These are phyloP conservation scores for Parauchenoglanis punctatus DNA, from an alignment of 2,797 vertebrate genomes.

Conservation along the genomic window DNA sequence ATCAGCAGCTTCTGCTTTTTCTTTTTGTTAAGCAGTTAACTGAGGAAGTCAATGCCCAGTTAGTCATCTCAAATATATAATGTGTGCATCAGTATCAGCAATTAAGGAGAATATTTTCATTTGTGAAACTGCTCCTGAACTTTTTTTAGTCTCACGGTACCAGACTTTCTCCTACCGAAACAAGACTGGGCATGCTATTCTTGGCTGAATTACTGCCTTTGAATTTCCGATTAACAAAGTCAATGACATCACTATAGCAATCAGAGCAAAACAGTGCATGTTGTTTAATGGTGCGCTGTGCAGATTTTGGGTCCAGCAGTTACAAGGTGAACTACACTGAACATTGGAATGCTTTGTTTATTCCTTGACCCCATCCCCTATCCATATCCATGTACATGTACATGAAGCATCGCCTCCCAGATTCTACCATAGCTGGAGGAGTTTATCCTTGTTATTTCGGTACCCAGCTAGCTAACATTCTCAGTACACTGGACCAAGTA, in stretches of 20 bases:
- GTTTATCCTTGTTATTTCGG: neutral
- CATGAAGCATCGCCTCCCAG: neutral
- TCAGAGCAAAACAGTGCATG: neutral
- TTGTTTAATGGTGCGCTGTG: neutral
- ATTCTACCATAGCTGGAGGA: neutral
- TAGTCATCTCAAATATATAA: neutral
- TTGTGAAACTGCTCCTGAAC: neutral
- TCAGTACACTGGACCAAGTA: neutral
- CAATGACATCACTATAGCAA: neutral
- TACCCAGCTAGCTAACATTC: neutral
- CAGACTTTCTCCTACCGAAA: neutral
- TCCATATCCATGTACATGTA: neutral
- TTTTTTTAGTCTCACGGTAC: neutral
- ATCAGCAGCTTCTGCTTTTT: conserved; percentile 21
- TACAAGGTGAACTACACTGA: neutral
- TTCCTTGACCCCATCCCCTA: no score
- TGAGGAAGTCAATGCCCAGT: conserved; percentile 7
- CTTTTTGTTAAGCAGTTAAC: conserved; percentile 10
- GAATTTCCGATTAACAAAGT: neutral
- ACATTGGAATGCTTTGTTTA: neutral
- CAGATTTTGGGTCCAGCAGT: neutral
- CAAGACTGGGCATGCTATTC: neutral
- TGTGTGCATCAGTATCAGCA: neutral
- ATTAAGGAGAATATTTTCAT: neutral
- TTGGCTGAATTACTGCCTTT: neutral